Base-by-base conservation (phyloP, 2,797 vertebrate species). In the Takifugu rubripes region DNA sequence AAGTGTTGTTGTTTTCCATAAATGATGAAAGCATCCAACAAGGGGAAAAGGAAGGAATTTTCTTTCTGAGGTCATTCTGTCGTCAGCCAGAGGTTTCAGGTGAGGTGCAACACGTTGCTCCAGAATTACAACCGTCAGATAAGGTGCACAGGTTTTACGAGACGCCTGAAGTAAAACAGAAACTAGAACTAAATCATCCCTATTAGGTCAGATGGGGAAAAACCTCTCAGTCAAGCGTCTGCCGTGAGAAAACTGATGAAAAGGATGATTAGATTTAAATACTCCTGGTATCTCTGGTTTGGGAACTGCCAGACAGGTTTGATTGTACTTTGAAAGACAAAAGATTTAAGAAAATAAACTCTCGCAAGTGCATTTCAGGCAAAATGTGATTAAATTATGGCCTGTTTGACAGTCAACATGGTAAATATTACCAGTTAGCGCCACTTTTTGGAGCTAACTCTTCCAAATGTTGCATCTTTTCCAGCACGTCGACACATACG, bases 11-110 rank as follows among this genome's bases (percentile, higher is more conserved):
- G 2, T 42, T 44, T 58, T 45, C 24, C 44, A 21, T 4, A 7
- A 14, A 1, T 15, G 26, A 63, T 36, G 54, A 66, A 64, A 29
- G 0, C 1, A n/a, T 25, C 3, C 3, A 40, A 2, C 3, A 21
- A 33, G 16, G 10, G 27, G 62, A 47, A 54, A 43, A 36, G 1
- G 1, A 1, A 63, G 56, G 61, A 36, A 1, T 68, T 56, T 58
- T 61, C 24, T 55, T 62, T 62, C 24, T 12, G 5, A 62, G 0
- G 24, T 70, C 17, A 64, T 10, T 25, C 15, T 6, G 54, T 66
- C 81, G 61, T 68, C 57, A 52, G 25, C 21, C 25, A 2, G 1
- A 6, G 16, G 6, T 56, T 52, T 61, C 49, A 27, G 17, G 6
- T 54, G 0, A 29, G 1, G 2, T 57, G 6, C n/a, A 52, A 61